phyloP scores from a whole-genome alignment of 2,888 invertebrate species.

The Trissonchulus latispiculum region DNA sequence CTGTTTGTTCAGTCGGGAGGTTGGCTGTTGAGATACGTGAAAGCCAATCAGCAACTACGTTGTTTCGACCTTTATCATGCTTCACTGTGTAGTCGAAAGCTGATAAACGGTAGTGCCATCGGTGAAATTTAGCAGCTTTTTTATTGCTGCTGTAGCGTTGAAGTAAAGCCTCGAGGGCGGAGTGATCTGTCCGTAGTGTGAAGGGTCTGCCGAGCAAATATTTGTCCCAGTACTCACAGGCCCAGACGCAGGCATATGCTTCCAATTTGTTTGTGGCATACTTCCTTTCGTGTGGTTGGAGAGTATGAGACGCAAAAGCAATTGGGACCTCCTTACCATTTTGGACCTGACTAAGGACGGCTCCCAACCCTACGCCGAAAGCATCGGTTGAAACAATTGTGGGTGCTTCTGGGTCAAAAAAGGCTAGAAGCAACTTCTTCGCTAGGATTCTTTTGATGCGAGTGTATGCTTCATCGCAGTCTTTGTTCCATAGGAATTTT shows the following conservation, averaged over 20 bases:
- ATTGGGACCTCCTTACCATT: conserved; percentile 30
- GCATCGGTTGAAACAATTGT: conserved; percentile 31
- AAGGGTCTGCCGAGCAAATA: conserved; percentile 44
- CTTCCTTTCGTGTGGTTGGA: not conserved
- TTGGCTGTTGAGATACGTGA: not conserved
- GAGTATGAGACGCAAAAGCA: conserved; percentile 36
- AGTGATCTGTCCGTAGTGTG: conserved; percentile 44
- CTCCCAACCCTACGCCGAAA: conserved; percentile 33
- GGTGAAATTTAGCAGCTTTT: conserved; percentile 3
- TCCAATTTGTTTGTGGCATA: conserved; percentile 28
- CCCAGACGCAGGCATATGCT: conserved; percentile 43
- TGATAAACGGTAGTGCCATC: not conserved
- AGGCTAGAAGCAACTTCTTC: not conserved
- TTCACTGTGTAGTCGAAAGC: conserved; percentile 13
- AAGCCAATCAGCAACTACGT: conserved; percentile 1
- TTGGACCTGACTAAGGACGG: conserved; percentile 3
- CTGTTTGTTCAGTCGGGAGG: too few species aligned
- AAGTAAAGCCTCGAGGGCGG: conserved; percentile 36
- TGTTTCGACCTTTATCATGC: not conserved
- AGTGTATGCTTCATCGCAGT: not conserved
- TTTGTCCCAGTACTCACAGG: conserved; percentile 42
- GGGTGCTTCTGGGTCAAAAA: not conserved
- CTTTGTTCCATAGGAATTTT: not conserved
- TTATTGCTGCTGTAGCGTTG: not conserved
- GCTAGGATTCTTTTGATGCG: not conserved